phyloP scores from a whole-genome alignment of 2,113 vertebrate species.

The Microtus montanus region DNA sequence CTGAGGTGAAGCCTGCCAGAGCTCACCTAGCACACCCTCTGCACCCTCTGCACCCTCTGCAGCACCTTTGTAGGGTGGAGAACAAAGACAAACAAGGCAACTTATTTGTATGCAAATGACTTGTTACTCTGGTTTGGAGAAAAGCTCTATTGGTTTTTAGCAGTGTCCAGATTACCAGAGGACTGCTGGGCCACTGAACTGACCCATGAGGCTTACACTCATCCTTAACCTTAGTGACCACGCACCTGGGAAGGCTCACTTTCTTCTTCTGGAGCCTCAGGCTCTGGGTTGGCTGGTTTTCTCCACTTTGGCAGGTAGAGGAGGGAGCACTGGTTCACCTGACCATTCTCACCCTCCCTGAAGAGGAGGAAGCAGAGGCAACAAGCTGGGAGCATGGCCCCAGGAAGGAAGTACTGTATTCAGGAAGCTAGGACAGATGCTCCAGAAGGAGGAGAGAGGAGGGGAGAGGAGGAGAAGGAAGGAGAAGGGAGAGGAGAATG shows the following conservation, averaged over 20 bases:
- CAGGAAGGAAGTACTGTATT: too few relatives aligned
- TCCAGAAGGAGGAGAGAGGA: too few relatives aligned
- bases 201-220: neutral
- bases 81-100: neutral
- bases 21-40: neutral
- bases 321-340: neutral
- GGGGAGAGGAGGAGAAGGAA: too few relatives aligned
- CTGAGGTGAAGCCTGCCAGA: neutral
- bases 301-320: neutral
- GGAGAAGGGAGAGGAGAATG: slow-evolving; percentile 75
- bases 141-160: neutral
- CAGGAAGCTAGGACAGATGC: too few relatives aligned
- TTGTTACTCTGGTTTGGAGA: slow-evolving; percentile 18
- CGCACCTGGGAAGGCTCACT: neutral
- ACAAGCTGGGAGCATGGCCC: too few relatives aligned
- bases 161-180: neutral
- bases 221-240: neutral
- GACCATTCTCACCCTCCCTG: neutral
- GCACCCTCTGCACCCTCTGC: neutral
- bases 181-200: neutral
- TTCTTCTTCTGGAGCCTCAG: neutral
- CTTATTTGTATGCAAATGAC: neutral
- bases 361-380: neutral
- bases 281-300: neutral
- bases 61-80: neutral